Evolutionary conservation across 2,797 vertebrate species (phyloP), one percentile per base, ranked within the genome.

Genomic region (Gambusia yucatana): DNA sequence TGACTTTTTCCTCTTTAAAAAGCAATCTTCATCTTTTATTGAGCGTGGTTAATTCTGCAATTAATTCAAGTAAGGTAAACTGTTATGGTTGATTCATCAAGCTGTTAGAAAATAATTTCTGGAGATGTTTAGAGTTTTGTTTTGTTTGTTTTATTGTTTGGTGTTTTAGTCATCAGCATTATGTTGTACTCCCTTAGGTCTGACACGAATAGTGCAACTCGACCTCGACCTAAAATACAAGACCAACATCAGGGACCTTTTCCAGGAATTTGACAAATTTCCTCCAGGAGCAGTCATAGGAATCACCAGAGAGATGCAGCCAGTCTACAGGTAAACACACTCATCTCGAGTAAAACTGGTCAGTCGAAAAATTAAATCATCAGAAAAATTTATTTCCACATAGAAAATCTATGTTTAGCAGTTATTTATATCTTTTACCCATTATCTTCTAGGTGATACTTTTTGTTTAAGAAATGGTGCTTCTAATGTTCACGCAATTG

Each of bases 281-380:
- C 93, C 95, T 0, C 91, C 96, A 0, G 96, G 95, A 76, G 97
- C 97, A 0, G 93, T 99, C 44, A 97, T 99, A 2, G 98, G 98
- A 80, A 98, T 99, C 71, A 92, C 96, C 50, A 94, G 94, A 78
- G 98, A 99, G 93, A 98, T 99, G 98, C 98, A 99, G 86, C 98
- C 98, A 0, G 98, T 99, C 20, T 99, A 99, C 96, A 98, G 98
- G 98, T 99, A 94, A n/a, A 57, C 3, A 22, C 25, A 43, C 50
- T 41, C 47, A 17, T 25, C 46, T 11, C 1, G 2, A 55, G 43
- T 55, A 72, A 69, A 52, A 36, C 43, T 36, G 36, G 10, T 41
- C 20, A 67, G 20, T 67, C 9, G 10, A 41, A 41, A 67, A 41
- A 67, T 25, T 3, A 33, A 6, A 33, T 7, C 2, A 36, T 63